These are phyloP conservation scores for Ostrea edulis DNA, from an alignment of 1,140 invertebrate genomes.

Conservation along the genomic window DNA sequence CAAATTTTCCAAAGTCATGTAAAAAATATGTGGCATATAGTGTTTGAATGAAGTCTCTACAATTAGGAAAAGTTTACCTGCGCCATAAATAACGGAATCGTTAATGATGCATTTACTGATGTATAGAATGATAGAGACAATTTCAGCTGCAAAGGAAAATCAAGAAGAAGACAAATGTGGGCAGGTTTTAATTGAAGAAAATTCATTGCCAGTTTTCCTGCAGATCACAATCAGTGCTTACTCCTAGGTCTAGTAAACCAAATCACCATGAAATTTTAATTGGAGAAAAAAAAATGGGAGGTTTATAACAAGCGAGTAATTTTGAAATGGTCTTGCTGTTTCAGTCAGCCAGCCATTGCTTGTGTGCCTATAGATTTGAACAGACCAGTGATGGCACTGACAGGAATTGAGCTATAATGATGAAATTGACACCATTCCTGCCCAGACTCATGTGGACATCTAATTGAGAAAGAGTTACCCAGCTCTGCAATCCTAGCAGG, in stretches of 20 bases:
- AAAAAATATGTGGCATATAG: neutral
- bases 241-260: neutral
- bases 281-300: neutral
- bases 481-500: neutral
- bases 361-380: neutral
- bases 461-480: neutral
- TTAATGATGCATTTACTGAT: conserved; percentile 18
- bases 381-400: neutral
- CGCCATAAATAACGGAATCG: neutral
- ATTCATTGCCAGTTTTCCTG: neutral
- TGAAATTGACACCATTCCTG: conserved; percentile 3
- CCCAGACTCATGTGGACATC: neutral
- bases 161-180: neutral
- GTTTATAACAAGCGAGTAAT: neutral
- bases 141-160: neutral
- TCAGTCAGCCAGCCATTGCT: neutral
- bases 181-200: conserved; percentile 6
- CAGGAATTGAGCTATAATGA: neutral
- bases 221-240: neutral
- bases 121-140: neutral
- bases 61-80: neutral
- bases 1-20: no score
- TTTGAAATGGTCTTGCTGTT: conserved; percentile 15
- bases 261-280: conserved; percentile 39
- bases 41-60: neutral